Percentiles rank a stretch among this genome's conserved stretches.
These are phyloP conservation scores for Caenorhabditis sp. DNA, from an alignment of 2,888 invertebrate genomes.

Conservation along the genomic window DNA sequence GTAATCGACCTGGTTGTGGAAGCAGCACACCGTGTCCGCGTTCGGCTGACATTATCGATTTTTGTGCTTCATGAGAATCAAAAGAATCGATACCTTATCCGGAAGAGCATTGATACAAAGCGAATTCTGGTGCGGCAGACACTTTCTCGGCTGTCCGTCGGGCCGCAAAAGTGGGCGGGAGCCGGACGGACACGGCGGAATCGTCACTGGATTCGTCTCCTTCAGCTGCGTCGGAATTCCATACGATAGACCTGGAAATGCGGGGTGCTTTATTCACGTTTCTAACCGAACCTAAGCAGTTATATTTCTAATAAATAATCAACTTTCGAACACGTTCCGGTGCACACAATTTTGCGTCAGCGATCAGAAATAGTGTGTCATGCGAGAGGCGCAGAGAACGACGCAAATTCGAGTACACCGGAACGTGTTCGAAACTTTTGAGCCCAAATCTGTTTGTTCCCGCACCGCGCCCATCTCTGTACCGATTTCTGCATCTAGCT, in stretches of 20 bases:
- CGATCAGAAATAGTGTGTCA: too few relatives aligned
- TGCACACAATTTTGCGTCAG: too few relatives aligned
- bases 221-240: constrained; percentile 44
- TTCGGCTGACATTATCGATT: constrained; percentile 68
- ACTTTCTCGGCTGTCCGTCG: constrained; percentile 76
- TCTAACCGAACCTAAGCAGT: too few relatives aligned
- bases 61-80: background rate
- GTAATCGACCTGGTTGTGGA: constrained; percentile 78
- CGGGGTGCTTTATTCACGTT: too few relatives aligned
- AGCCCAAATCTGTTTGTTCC: too few relatives aligned
- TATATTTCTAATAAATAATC: too few relatives aligned
- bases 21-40: constrained; percentile 77
- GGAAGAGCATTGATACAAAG: constrained; percentile 77
- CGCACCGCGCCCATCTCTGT: too few relatives aligned
- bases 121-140: constrained; percentile 78
- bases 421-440: too few relatives aligned
- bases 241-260: constrained; percentile 15
- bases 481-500: too few relatives aligned
- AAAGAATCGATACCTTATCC: constrained; percentile 62
- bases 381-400: too few relatives aligned
- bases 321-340: background rate
- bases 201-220: constrained; percentile 31
- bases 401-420: too few relatives aligned
- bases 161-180: constrained; percentile 70
- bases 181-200: constrained; percentile 67